These are phyloP conservation scores for Podarcis siculus DNA, from an alignment of 2,797 vertebrate genomes.

Conservation along the genomic window DNA sequence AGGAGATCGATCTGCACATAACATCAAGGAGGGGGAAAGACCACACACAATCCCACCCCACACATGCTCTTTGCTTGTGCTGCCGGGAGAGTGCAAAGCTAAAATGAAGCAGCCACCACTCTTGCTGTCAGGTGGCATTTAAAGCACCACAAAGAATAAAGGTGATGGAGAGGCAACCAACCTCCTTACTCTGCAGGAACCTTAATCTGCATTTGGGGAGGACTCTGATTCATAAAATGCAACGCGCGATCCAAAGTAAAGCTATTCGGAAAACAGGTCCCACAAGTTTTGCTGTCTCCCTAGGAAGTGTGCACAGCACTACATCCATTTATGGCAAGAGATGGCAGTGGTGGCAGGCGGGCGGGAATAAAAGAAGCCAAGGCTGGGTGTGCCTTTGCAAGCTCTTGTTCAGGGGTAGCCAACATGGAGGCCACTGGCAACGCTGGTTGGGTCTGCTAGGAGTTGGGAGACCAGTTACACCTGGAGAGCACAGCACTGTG, in stretches of 20 bases:
- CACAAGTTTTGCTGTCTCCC: neutral
- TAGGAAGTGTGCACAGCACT: neutral
- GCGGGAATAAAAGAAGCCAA: too few relatives aligned
- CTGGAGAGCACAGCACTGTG: too few relatives aligned
- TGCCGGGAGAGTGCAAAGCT: fast-evolving
- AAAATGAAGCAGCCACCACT: fast-evolving
- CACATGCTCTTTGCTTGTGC: neutral
- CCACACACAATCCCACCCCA: fast-evolving
- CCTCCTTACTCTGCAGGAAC: neutral
- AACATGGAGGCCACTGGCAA: too few relatives aligned
- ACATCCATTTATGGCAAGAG: neutral
- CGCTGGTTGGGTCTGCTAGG: too few relatives aligned
- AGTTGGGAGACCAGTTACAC: too few relatives aligned
- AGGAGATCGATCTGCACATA: fast-evolving
- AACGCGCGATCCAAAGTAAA: too few relatives aligned
- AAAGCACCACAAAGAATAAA: fast-evolving
- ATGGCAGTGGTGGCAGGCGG: too few relatives aligned
- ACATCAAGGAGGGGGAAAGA: neutral
- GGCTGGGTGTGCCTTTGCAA: neutral
- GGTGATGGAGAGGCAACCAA: neutral
- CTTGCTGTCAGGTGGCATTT: fast-evolving
- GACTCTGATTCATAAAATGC: neutral
- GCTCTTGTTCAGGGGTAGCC: neutral
- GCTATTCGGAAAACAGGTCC: neutral
- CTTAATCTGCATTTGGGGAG: fast-evolving